A percentile compares a stretch with the other conserved stretches of the same genome.
Conservation (phyloP, 2,888 invertebrate genomes). For the Phania funesta region DNA sequence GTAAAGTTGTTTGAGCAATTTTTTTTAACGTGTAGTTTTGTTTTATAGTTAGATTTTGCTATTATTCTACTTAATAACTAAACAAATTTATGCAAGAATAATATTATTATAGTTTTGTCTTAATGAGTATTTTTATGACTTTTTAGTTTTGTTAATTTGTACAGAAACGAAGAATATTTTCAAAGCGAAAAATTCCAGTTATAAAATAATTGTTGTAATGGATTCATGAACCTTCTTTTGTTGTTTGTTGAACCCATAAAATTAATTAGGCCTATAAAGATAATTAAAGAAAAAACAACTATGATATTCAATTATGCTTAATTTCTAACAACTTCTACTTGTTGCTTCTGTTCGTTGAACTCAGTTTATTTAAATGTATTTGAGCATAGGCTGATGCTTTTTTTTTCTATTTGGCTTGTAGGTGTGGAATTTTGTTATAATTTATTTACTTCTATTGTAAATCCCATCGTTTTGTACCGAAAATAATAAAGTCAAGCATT, state of each 20-base stretch:
- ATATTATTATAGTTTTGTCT: neutral
- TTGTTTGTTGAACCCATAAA: constrained; percentile 28
- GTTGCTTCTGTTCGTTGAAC: constrained; percentile 31
- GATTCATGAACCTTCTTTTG: constrained; percentile 43
- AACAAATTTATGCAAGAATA: neutral
- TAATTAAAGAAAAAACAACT: constrained; percentile 19
- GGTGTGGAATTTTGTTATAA: too few species aligned
- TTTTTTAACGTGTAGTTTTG: constrained; percentile 1
- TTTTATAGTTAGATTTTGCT: neutral
- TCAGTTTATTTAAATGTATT: constrained; percentile 7
- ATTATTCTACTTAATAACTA: constrained; percentile 2
- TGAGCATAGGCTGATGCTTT: neutral
- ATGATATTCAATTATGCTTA: neutral
- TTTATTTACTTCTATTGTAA: too few species aligned
- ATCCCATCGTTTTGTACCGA: too few species aligned
- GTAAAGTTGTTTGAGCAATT: too few species aligned
- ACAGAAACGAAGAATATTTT: neutral
- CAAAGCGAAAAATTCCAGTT: neutral
- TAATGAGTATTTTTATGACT: neutral
- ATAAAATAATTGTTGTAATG: constrained; percentile 19
- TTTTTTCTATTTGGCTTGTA: neutral
- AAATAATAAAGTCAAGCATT: too few species aligned
- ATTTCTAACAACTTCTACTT: constrained; percentile 12
- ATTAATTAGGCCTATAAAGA: constrained; percentile 44
- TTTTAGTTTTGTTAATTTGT: neutral